These are phyloP conservation scores for Orthosia gothica DNA, from an alignment of 2,888 invertebrate species.

Conservation along the genomic window DNA sequence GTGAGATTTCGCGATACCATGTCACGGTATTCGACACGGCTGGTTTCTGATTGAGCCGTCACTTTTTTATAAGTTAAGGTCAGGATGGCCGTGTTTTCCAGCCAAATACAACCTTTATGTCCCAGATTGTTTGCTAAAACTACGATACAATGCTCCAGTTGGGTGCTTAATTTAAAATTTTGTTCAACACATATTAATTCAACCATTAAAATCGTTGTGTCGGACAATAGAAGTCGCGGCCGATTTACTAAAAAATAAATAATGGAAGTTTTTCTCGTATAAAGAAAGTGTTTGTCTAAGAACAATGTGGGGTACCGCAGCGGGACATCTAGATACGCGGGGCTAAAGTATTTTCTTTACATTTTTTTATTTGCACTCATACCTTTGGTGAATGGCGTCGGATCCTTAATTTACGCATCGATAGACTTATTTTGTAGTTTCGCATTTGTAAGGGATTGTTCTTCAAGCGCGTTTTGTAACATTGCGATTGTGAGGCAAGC, in stretches of 20 bases:
- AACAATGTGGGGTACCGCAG: conserved; percentile 89
- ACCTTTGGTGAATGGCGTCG: conserved; percentile 84
- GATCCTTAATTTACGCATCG: conserved; percentile 91
- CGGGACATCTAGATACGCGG: conserved; percentile 89
- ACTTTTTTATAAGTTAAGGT: conserved; percentile 71
- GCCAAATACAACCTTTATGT: conserved; percentile 41
- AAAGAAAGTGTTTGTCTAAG: conserved; percentile 91
- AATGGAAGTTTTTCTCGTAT: conserved; percentile 81
- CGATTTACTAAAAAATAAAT: conserved; percentile 86
- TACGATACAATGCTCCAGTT: conserved; percentile 70
- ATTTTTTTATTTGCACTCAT: conserved; percentile 85
- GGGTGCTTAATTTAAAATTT: conserved; percentile 77
- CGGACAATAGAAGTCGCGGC: conserved; percentile 79
- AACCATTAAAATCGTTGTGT: conserved; percentile 83
- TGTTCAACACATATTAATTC: conserved; percentile 83
- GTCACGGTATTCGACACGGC: conserved; percentile 87
- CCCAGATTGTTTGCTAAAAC: conserved; percentile 67
- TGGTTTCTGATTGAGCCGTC: conserved; percentile 87
- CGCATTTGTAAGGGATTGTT: conserved; percentile 88
- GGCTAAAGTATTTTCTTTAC: conserved; percentile 84
- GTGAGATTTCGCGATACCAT: conserved; percentile 86
- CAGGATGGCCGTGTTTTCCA: conserved; percentile 51
- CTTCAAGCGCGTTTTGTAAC: conserved; percentile 84
- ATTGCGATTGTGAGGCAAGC: conserved; percentile 78
- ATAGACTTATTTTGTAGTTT: conserved; percentile 87